These are phyloP conservation scores for Paralvinella palmiformis DNA, from an alignment of 1,140 invertebrate genomes.

Conservation along the genomic window DNA sequence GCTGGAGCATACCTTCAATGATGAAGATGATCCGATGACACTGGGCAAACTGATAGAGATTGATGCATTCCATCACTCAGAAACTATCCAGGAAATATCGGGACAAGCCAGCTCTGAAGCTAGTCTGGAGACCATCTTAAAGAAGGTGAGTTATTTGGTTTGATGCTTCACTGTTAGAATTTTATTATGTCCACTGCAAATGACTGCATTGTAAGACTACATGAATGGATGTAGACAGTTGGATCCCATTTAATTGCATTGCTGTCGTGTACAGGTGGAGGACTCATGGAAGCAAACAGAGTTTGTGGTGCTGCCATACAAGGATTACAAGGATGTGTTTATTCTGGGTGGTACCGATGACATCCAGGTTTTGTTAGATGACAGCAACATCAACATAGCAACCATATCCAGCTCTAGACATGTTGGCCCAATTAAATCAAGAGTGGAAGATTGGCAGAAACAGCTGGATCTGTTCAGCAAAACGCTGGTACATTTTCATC, in stretches of 20 bases:
- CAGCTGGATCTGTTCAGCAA: constrained; percentile 68
- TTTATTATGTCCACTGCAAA: too few species aligned
- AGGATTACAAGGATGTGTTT: constrained; percentile 66
- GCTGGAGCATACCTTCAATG: constrained; percentile 40
- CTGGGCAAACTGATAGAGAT: constrained; percentile 46
- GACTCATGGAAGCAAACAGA: constrained; percentile 50
- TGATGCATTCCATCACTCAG: constrained; percentile 63
- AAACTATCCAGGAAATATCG: constrained; percentile 75
- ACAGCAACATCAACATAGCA: constrained; percentile 76
- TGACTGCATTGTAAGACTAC: too few species aligned
- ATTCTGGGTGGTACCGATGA: constrained; percentile 78
- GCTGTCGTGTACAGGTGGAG: constrained; percentile 38
- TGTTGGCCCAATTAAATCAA: constrained; percentile 70
- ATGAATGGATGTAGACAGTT: too few species aligned
- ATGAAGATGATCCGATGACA: constrained; percentile 47
- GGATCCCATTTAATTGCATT: neutral
- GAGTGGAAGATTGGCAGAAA: constrained; percentile 73
- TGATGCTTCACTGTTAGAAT: too few species aligned
- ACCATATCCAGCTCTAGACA: constrained; percentile 78
- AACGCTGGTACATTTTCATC: constrained; percentile 60
- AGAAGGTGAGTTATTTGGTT: constrained; percentile 59
- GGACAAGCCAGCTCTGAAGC: constrained; percentile 78
- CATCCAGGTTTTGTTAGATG: constrained; percentile 69
- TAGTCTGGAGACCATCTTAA: constrained; percentile 68
- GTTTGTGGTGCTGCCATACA: constrained; percentile 48